Evolutionary conservation across 2,113 vertebrate genomes (phyloP).

Genomic region (Oreochromis niloticus): DNA sequence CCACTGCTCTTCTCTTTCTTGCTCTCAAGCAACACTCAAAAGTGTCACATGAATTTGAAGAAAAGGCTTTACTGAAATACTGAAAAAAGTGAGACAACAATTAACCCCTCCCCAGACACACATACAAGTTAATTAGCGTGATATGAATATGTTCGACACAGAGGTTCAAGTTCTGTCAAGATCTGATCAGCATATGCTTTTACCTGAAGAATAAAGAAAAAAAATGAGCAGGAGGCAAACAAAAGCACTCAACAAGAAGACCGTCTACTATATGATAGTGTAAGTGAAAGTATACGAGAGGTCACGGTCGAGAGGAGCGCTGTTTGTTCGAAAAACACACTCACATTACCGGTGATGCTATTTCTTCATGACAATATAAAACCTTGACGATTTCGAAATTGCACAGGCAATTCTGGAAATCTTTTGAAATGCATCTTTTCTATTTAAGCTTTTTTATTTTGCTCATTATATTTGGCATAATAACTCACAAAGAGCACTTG

Average conservation of each 20-base stretch:
- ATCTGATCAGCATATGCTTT: not conserved
- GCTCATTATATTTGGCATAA: not conserved
- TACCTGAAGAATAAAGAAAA: not conserved
- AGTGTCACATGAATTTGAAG: not conserved
- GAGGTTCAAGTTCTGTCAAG: not conserved
- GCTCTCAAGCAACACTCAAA: not conserved
- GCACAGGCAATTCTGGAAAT: not conserved
- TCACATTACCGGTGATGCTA: not conserved
- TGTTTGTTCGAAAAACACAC: not conserved
- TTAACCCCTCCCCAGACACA: not conserved
- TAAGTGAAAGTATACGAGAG: not conserved
- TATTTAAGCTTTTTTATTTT: not conserved
- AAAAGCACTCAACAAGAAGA: not conserved
- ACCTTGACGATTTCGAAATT: not conserved
- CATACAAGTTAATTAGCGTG: slow-evolving; percentile 12
- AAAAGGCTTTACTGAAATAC: not conserved
- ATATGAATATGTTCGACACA: slow-evolving; percentile 6
- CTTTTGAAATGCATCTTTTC: not conserved
- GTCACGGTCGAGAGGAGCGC: not conserved
- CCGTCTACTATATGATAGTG: not conserved
- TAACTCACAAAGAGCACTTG: not conserved
- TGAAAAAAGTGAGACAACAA: not conserved
- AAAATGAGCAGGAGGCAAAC: not conserved
- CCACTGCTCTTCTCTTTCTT: not conserved
- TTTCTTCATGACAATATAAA: not conserved